Percentiles rank a stretch among this genome's conserved stretches.
phyloP scores from a whole-genome alignment of 2,888 invertebrate genomes.

The Trilocha varians region DNA sequence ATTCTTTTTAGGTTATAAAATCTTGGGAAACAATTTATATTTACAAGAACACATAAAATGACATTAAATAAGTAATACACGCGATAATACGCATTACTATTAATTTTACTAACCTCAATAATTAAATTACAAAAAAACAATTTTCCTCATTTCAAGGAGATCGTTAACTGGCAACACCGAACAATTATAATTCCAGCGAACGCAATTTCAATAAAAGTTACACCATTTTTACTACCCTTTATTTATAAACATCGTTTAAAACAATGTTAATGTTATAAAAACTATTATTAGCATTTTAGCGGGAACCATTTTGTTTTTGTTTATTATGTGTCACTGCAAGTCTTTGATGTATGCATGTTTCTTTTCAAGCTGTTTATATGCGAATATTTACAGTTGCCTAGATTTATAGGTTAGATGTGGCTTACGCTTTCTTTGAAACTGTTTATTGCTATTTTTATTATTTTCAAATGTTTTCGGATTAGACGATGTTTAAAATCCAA shows the following conservation, averaged over 20 bases:
- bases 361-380: slow-evolving; percentile 10
- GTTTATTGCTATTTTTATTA: no score
- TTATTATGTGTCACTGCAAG: slow-evolving; percentile 13
- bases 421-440: no score
- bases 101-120: no score
- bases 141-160: no score
- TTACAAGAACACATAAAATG: no score
- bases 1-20: no score
- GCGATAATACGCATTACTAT: no score
- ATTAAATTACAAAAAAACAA: no score
- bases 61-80: no score
- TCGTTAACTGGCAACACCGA: background rate
- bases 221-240: background rate
- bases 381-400: slow-evolving; percentile 12
- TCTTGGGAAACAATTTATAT: no score
- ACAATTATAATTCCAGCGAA: background rate
- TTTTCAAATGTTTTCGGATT: no score
- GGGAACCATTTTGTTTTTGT: slow-evolving; percentile 6
- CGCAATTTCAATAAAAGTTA: background rate
- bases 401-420: slow-evolving; percentile 17
- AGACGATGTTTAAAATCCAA: no score
- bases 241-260: background rate
- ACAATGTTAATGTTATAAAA: slow-evolving; percentile 3
- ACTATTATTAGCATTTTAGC: slow-evolving; percentile 7
- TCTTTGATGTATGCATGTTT: slow-evolving; percentile 17